Evolutionary conservation across 2,113 vertebrate genomes (phyloP), one percentile per base, ranked within the genome.

Genomic region (Pogona vitticeps): DNA sequence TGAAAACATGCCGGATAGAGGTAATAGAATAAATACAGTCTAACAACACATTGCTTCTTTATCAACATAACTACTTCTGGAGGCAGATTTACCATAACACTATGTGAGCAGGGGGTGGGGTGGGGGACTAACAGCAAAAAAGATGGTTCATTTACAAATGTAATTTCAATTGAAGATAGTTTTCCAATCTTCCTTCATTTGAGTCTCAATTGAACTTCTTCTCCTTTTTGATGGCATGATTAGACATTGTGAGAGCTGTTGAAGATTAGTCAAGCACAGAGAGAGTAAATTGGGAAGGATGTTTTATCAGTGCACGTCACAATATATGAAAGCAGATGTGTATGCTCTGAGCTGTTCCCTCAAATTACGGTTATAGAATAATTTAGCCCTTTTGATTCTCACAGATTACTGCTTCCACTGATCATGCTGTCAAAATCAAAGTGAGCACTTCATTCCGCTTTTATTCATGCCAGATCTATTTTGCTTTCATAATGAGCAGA

Each of bases 281-380:
- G 96, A 97, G 94, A 92, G 94, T 97, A 98, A 98, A 99, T 98
- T 98, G 97, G 97, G 97, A 97, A 96, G 97, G 97, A 98, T 98
- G 98, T 98, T 98, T 98, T 98, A 99, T 98, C 97, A 97, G 97
- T 94, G 95, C 96, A 96, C 97, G 97, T 97, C 97, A 96, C 96
- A 92, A 96, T 97, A 94, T 96, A 97, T 95, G 96, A 97, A 95
- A 97, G 97, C 97, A 96, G 97, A 97, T 95, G 96, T 97, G 97
- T 96, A 96, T 95, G 96, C 97, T 96, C 94, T 86, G 94, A 97
- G 96, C 97, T 97, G 97, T 97, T 97, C 97, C 96, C 97, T 97
- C 97, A 96, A 97, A 98, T 98, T 98, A 98, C 96, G 85, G 97
- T 97, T 96, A 97, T 95, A 96, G 97, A 98, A 97, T 98, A 97